Base-by-base conservation (phyloP, 1,140 invertebrate species). In the Platyura marginata region DNA sequence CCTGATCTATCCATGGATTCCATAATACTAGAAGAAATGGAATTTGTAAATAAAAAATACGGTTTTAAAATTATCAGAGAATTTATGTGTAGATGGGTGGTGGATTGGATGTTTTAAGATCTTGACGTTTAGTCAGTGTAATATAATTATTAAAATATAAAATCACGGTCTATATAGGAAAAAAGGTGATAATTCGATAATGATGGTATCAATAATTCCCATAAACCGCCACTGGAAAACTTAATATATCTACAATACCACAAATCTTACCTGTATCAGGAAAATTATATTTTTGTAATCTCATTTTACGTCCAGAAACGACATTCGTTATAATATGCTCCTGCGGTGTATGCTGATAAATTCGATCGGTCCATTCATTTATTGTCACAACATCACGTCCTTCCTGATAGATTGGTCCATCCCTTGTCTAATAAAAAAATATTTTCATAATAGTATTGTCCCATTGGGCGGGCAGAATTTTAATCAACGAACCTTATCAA, bases 1-100 rank as follows among this genome's bases (percentile, higher is more conserved):
- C 88, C 53, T 86, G 81, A 47, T 93, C 86, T 38, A 81, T 68
- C 90, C 91, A 95, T 3, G 92, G 92, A 71, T 96, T 95, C 92
- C 91, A 96, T 39, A 96, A 74, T 47, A 95, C 90, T 74, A 63
- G 19, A 58, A 58, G 45, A 46, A 46, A 40, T 34, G 41, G 18
- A 42, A 46, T 8, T 23, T 38, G 2, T 11, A 21, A 22, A 3
- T 15, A 20, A 4, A 13, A 40, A 40, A 40, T n/a, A n/a, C n/a
- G n/a, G n/a, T n/a, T n/a, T n/a, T n/a, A n/a, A n/a, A n/a, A n/a
- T n/a, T n/a, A n/a, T n/a, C n/a, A n/a, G n/a, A n/a, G n/a, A n/a
- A n/a, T n/a, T n/a, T n/a, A n/a, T n/a, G n/a, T n/a, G n/a, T n/a
- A n/a, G n/a, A n/a, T n/a, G n/a, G n/a, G n/a, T n/a, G n/a, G n/a